phyloP scores from a whole-genome alignment of 2,113 vertebrate species.

The Podocnemis expansa region DNA sequence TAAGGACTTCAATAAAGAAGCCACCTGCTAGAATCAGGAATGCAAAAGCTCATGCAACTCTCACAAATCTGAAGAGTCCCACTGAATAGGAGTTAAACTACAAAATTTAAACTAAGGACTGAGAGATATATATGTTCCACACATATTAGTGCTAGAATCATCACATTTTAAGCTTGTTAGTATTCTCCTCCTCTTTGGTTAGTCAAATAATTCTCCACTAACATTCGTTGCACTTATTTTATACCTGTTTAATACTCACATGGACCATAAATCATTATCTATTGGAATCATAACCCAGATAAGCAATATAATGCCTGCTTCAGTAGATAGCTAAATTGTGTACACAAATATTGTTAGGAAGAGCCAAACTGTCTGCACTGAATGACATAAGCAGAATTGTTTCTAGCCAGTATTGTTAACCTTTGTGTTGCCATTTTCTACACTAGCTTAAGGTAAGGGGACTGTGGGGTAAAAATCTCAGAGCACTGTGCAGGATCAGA shows the following conservation, averaged over 20 bases:
- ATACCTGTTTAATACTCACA: background rate
- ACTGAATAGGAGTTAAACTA: too few species aligned
- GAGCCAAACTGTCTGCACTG: background rate
- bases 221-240: background rate
- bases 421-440: background rate
- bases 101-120: too few species aligned
- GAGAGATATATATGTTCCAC: too few species aligned
- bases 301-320: background rate
- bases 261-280: background rate
- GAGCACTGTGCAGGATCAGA: background rate
- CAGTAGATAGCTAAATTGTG: background rate
- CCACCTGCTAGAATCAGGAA: too few species aligned
- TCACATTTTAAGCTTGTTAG: background rate
- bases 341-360: background rate
- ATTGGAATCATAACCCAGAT: background rate
- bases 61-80: too few species aligned
- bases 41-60: too few species aligned
- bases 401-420: background rate
- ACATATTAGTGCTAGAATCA: too few species aligned
- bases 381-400: background rate
- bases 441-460: background rate
- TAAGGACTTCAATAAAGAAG: too few species aligned
- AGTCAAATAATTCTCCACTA: background rate
- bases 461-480: background rate
- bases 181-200: background rate